These are phyloP conservation scores for Anguilla anguilla DNA, from an alignment of 2,797 vertebrate species.

Conservation along the genomic window DNA sequence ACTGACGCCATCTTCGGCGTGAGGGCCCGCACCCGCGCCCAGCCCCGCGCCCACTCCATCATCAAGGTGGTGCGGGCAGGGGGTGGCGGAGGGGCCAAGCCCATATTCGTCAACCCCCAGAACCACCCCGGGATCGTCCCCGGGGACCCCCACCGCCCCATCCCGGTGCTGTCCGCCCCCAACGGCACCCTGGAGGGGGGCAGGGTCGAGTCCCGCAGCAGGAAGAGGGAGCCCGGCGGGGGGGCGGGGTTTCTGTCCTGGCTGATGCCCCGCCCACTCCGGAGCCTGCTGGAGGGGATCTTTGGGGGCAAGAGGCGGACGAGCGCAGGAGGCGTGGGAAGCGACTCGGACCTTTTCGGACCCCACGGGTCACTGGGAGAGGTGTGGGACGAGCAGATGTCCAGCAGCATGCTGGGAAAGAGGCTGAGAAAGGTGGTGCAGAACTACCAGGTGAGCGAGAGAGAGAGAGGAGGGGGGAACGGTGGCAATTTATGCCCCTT, in stretches of 20 bases:
- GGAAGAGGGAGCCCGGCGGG: constrained; percentile 45
- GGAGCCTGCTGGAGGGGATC: constrained; percentile 64
- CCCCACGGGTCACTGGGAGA: constrained; percentile 61
- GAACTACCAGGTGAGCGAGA: constrained; percentile 75
- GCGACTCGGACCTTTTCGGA: constrained; percentile 64
- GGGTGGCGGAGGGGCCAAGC: constrained; percentile 64
- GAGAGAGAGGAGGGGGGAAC: background rate
- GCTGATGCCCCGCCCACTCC: constrained; percentile 67
- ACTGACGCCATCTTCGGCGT: constrained; percentile 79
- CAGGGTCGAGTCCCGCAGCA: constrained; percentile 20
- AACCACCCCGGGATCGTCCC: constrained; percentile 74
- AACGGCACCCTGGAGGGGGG: constrained; percentile 58
- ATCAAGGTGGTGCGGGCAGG: constrained; percentile 69
- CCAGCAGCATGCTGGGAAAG: constrained; percentile 71
- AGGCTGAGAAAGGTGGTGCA: constrained; percentile 75
- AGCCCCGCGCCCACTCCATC: constrained; percentile 67
- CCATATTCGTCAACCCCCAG: constrained; percentile 68
- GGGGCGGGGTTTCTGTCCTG: constrained; percentile 59
- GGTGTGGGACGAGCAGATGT: constrained; percentile 79
- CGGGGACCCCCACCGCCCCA: constrained; percentile 71
- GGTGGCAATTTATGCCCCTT: background rate
- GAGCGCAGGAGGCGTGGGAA: background rate
- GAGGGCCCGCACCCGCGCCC: constrained; percentile 73
- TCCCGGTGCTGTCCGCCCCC: constrained; percentile 70
- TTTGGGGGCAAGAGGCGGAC: constrained; percentile 54